These are phyloP conservation scores for human DNA, from an alignment of 2,113 vertebrate genomes.

Conservation along the genomic window GRCh38 chr9:105335501-105336000, in stretches of 20 bases:
- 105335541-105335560: constrained; percentile 63
- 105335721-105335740: background rate
- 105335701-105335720: constrained; percentile 81
- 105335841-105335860: background rate
- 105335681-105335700: constrained; percentile 95
- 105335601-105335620: constrained; percentile 94
- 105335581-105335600: constrained; percentile 96
- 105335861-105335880: background rate
- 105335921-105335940: background rate
- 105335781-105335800: background rate
- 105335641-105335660: constrained; percentile 92
- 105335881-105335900: background rate
- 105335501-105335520: background rate
- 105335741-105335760: background rate
- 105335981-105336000: constrained; percentile 10
- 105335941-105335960: background rate
- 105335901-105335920: background rate
- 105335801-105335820: background rate
- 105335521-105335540: constrained; percentile 63
- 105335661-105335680: constrained; percentile 92
- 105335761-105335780: background rate
- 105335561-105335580: constrained; percentile 99
- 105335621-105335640: constrained; percentile 94
- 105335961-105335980: background rate
- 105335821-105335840: background rate